Conservation (phyloP, 1,140 invertebrate species). For the Frieseomelitta varia region DNA sequence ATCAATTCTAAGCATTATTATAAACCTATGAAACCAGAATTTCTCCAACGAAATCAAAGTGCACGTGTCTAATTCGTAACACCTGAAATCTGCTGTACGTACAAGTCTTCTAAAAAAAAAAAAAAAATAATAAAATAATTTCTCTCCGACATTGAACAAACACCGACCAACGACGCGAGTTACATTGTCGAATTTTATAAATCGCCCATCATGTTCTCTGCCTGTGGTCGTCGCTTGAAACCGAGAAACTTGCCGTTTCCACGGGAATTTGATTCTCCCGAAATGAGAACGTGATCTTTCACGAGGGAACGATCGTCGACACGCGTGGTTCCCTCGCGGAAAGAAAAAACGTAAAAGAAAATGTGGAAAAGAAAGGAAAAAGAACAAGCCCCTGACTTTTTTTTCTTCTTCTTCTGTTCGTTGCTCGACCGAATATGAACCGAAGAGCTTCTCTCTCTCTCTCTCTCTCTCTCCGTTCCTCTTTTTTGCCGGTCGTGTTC, state of each 20-base stretch:
- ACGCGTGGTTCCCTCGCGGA: neutral
- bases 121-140: too few species aligned
- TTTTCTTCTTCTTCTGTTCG: neutral
- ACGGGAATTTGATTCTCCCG: neutral
- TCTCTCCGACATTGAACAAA: too few species aligned
- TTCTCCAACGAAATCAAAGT: too few species aligned
- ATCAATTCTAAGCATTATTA: too few species aligned
- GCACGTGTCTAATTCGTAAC: too few species aligned
- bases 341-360: too few species aligned
- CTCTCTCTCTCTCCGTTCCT: neutral
- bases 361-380: neutral
- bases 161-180: too few species aligned
- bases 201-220: neutral
- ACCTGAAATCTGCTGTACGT: too few species aligned
- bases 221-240: neutral
- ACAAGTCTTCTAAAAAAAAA: too few species aligned
- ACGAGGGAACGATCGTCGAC: neutral
- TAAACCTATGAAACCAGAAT: too few species aligned
- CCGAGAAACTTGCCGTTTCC: neutral
- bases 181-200: neutral
- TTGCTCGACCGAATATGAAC: neutral
- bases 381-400: neutral
- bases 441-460: neutral
- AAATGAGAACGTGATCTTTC: neutral
- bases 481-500: conserved; percentile 21